phyloP scores from a whole-genome alignment of 2,797 vertebrate genomes.

The Sylvilagus floridanus region DNA sequence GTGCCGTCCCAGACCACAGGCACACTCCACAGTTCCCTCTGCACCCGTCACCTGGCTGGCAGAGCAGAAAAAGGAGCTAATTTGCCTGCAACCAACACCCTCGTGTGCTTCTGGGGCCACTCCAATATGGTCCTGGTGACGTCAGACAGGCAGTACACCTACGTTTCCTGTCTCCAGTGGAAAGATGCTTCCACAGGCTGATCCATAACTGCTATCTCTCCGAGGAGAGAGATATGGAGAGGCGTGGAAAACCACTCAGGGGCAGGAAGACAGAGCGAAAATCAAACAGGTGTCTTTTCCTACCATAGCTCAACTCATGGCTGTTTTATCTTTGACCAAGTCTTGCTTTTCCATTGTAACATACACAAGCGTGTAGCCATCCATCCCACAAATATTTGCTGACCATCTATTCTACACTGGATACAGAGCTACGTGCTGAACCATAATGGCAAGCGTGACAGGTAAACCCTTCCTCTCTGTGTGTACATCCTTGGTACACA shows the following conservation, averaged over 20 bases:
- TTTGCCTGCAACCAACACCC: background rate
- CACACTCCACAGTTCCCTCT: background rate
- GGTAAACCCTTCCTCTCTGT: constrained; percentile 14
- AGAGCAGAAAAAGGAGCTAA: background rate
- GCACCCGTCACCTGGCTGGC: background rate
- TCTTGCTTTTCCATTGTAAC: background rate
- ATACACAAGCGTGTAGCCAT: background rate
- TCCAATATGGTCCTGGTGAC: background rate
- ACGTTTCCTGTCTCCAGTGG: background rate
- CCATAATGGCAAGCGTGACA: background rate
- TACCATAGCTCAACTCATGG: background rate
- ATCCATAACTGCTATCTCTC: background rate
- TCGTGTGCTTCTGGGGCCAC: background rate
- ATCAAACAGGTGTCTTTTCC: background rate
- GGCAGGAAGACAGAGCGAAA: background rate
- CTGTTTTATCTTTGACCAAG: constrained; percentile 2
- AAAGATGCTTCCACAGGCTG: background rate
- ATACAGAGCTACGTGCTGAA: background rate
- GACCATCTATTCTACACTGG: background rate
- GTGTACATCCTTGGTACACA: background rate
- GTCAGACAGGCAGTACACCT: background rate
- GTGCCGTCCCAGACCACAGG: background rate
- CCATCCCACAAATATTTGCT: constrained; percentile 46
- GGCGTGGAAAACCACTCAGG: background rate
- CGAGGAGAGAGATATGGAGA: background rate